Evolutionary conservation across 2,888 invertebrate species (phyloP), one percentile per base, ranked within the genome.

Genomic region (Steinernema scapterisci): DNA sequence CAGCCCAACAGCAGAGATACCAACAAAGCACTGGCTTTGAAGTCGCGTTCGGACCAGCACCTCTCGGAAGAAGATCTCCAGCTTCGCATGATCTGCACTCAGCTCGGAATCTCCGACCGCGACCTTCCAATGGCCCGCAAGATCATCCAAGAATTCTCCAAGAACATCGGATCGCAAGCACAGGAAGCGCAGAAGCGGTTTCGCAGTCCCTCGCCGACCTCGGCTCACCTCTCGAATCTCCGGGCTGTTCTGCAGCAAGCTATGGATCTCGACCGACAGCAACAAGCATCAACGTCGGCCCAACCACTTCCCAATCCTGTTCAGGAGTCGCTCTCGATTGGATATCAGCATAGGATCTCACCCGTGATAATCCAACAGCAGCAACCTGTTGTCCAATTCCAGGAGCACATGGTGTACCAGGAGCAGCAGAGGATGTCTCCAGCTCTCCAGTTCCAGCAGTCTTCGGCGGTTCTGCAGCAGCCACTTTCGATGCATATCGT

Each of bases 81-180:
- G 16, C 63, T 63, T n/a, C 63, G 38, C 1, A 13, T 63, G 27
- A 63, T 63, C 13, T 63, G 63, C 31, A 31, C 16, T 2, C 63
- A 63, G 63, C 63, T 63, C 38, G 63, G 63, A 63, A 27, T 63
- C 63, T 3, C 31, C 7, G 63, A 63, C 1, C 23, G 63, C 31
- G 63, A 63, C 19, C 7, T 63, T 25, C 63, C 63, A 7, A 31
- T 31, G 38, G 63, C 63, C 11, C 27, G 63, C 16, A 27, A 31
- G 11, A 63, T 63, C 38, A n/a, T 63, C 31, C 9, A 11, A 6
- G 63, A 63, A 25, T 63, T 9, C 16, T 63, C 63, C 1, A 6
- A 63, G 63, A 9, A 63, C 16, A 6, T 54, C 3, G 25, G 54
- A 25, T 31, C 19, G 27, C 48, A 19, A 48, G 48, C 48, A 13